Evolutionary conservation across 1,140 invertebrate species (phyloP), one percentile per base, ranked within the genome.

Genomic region (Lordiphosa mommai): DNA sequence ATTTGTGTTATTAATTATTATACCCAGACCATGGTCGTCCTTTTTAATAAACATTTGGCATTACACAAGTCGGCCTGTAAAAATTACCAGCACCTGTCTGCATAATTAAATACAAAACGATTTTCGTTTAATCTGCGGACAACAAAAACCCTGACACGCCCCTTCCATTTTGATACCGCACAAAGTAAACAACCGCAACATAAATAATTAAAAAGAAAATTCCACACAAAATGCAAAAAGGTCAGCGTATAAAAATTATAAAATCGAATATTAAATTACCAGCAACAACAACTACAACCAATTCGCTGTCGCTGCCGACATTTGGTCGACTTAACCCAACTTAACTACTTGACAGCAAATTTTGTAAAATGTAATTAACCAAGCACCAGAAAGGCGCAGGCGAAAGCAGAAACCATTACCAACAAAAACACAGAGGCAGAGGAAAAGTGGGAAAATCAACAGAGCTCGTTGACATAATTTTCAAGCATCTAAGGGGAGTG

Each of bases 331-430:
- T 84, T 84, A 84, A 84, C 77, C 77, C 79, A 84, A 84, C 77
- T 84, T 84, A 84, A 84, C 77, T 84, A 72, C 82, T 82, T 86
- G 82, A 86, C 80, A 77, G 82, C 70, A 86, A 82, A 86, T 79
- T 87, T 84, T 79, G 67, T 82, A 74, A 87, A 87, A 87, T 87
- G 84, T 87, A 87, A 87, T 87, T 87, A 87, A 86, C 84, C 82
- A 86, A 55, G 47, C 46, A 58, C 66, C 61, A 70, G 52, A 57
- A 55, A 44, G 16, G n/a, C 8, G 3, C 17, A 36, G 46, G 12
- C 7, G 30, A 12, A 9, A 10, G 48, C 41, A 44, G 38, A 50
- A 52, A 48, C 23, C 27, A 47, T 41, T 48, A 23, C 30, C 23
- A 68, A 58, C 59, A 68, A 68, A 68, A 56, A 57, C 61, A 67